Conservation (phyloP, 2,113 vertebrate species). For the Oryzias woworae region DNA sequence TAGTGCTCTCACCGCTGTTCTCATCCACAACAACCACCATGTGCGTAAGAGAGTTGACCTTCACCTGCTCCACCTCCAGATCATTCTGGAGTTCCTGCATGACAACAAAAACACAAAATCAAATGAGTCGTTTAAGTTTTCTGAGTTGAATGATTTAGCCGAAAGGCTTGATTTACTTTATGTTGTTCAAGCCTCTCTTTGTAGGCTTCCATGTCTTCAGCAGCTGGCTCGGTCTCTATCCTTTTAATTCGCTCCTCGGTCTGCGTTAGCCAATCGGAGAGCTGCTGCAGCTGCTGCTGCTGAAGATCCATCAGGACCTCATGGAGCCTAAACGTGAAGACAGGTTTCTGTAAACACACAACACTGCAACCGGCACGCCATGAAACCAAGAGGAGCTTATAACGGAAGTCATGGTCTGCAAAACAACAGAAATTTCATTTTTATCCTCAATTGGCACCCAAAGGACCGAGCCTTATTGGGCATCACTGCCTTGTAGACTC, state of each 20-base stretch:
- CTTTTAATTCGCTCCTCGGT: constrained; percentile 91
- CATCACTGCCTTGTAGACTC: constrained; percentile 22
- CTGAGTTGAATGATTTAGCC: neutral
- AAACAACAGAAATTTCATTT: constrained; percentile 16
- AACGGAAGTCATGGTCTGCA: constrained; percentile 15
- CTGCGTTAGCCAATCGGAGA: constrained; percentile 88
- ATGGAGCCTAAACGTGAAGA: constrained; percentile 81
- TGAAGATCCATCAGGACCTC: constrained; percentile 96
- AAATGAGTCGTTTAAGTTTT: neutral
- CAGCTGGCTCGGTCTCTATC: constrained; percentile 81
- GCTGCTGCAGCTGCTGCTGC: constrained; percentile 91
- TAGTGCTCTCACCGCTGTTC: constrained; percentile 89
- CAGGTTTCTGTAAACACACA: too few species aligned
- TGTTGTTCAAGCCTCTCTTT: constrained; percentile 88
- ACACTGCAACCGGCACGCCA: neutral
- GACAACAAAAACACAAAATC: constrained; percentile 3
- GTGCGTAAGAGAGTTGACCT: constrained; percentile 97
- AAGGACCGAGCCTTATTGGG: constrained; percentile 15
- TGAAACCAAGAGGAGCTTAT: neutral
- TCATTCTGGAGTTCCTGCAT: constrained; percentile 88
- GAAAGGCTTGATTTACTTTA: constrained; percentile 70
- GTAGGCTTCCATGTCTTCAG: constrained; percentile 80
- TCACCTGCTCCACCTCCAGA: constrained; percentile 93
- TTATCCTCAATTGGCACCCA: constrained; percentile 10
- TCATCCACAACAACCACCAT: constrained; percentile 99